These are phyloP conservation scores for Ectemnius lituratus DNA, from an alignment of 2,888 invertebrate genomes.

Conservation along the genomic window DNA sequence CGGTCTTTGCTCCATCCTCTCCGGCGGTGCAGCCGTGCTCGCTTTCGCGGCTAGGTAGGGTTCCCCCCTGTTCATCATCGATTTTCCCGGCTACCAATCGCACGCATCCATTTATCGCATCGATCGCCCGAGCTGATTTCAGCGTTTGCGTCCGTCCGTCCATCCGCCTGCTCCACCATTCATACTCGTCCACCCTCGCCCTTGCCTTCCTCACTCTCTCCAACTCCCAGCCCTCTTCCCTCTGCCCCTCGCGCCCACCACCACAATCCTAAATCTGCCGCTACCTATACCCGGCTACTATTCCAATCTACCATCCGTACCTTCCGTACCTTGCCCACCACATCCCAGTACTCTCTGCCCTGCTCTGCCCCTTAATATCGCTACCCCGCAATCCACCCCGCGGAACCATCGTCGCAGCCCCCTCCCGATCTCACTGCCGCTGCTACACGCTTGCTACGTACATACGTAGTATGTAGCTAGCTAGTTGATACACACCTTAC, in stretches of 20 bases:
- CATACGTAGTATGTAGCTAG: too few relatives aligned
- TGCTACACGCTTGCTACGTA: too few relatives aligned
- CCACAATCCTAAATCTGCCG: slow-evolving; percentile 3
- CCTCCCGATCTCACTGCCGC: too few relatives aligned
- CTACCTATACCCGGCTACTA: not conserved
- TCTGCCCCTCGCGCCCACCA: slow-evolving; percentile 17
- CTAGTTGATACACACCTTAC: slow-evolving; percentile 26
- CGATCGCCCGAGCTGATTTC: slow-evolving; percentile 81
- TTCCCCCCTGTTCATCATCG: slow-evolving; percentile 74
- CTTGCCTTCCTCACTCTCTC: slow-evolving; percentile 18
- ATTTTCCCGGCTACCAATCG: slow-evolving; percentile 81
- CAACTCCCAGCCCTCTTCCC: slow-evolving; percentile 12
- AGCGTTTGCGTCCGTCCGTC: slow-evolving; percentile 74
- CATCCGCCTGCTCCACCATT: slow-evolving; percentile 63
- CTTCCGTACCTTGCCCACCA: slow-evolving; percentile 25
- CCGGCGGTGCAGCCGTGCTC: slow-evolving; percentile 58
- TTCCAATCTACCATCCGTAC: slow-evolving; percentile 14
- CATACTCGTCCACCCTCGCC: slow-evolving; percentile 47
- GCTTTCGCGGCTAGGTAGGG: slow-evolving; percentile 67
- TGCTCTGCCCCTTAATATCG: not conserved
- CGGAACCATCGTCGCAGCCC: not conserved
- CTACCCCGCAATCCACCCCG: slow-evolving; percentile 18
- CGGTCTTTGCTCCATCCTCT: slow-evolving; percentile 82
- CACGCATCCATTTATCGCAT: slow-evolving; percentile 88
- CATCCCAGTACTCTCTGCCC: slow-evolving; percentile 20